These are phyloP conservation scores for Pterostichus niger DNA, from an alignment of 2,888 invertebrate genomes.

Conservation along the genomic window DNA sequence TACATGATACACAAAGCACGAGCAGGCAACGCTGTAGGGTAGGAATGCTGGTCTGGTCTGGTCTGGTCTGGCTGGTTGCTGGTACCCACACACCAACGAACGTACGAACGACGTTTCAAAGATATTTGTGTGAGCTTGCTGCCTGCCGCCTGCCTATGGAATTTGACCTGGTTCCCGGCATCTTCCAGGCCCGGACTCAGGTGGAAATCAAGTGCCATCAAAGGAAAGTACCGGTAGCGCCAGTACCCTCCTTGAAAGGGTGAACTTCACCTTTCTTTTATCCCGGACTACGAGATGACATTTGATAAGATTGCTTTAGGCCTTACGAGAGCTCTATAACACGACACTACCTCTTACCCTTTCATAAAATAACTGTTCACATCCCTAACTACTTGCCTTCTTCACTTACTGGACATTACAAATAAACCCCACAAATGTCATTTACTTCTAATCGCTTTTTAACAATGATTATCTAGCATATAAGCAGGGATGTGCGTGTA, in stretches of 20 bases:
- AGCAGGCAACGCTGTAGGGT: no score
- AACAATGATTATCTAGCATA: no score
- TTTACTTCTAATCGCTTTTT: no score
- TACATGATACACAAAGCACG: no score
- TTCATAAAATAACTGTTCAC: background rate
- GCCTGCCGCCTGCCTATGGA: background rate
- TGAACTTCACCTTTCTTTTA: background rate
- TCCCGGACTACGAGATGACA: constrained; percentile 2
- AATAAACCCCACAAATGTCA: no score
- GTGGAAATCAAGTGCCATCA: constrained; percentile 30
- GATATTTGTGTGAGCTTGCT: background rate
- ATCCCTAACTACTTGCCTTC: background rate
- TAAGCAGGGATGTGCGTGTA: no score
- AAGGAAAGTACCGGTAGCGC: background rate
- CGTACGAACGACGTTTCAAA: constrained; percentile 4
- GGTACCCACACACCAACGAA: constrained; percentile 8
- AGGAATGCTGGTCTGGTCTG: no score
- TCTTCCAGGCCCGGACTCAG: background rate
- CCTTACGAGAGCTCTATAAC: background rate
- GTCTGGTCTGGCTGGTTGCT: background rate
- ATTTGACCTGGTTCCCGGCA: background rate
- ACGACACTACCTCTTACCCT: constrained; percentile 4
- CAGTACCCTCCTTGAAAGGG: constrained; percentile 8
- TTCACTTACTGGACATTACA: no score
- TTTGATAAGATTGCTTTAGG: constrained; percentile 22